A percentile compares a stretch with the other conserved stretches of the same genome.
These are phyloP conservation scores for Macrophya annulata DNA, from an alignment of 2,888 invertebrate species.

Conservation along the genomic window DNA sequence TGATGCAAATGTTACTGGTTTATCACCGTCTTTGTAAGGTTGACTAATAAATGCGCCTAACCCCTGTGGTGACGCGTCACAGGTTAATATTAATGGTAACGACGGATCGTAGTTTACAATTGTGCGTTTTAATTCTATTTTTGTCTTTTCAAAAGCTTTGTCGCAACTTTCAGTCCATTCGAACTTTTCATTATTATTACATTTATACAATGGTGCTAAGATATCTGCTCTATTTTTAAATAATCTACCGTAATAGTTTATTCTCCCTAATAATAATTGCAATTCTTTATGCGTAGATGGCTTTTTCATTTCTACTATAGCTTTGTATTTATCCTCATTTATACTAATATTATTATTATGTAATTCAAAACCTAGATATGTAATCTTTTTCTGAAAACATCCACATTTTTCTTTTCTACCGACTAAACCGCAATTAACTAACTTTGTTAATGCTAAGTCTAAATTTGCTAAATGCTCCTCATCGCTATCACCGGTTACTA, in stretches of 20 bases:
- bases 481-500: constrained; percentile 34
- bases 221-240: constrained; percentile 53
- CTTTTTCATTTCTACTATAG: constrained; percentile 6
- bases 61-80: constrained; percentile 15
- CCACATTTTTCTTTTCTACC: constrained; percentile 28
- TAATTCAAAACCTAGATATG: constrained; percentile 44
- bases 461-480: constrained; percentile 49
- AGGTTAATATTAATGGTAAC: not conserved
- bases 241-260: constrained; percentile 57
- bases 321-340: constrained; percentile 19
- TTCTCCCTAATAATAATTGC: constrained; percentile 54
- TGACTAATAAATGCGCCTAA: not conserved
- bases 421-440: constrained; percentile 33
- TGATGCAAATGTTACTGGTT: not conserved
- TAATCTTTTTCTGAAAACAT: constrained; percentile 42
- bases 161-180: not conserved
- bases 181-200: constrained; percentile 19
- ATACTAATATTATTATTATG: constrained; percentile 35
- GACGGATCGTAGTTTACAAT: not conserved
- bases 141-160: not conserved
- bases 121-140: not conserved
- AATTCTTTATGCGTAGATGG: constrained; percentile 55
- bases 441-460: constrained; percentile 34
- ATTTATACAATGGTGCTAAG: constrained; percentile 52
- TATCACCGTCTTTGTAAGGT: not conserved